Conservation (phyloP, 2,888 invertebrate genomes). For the Andrena flavipes region DNA sequence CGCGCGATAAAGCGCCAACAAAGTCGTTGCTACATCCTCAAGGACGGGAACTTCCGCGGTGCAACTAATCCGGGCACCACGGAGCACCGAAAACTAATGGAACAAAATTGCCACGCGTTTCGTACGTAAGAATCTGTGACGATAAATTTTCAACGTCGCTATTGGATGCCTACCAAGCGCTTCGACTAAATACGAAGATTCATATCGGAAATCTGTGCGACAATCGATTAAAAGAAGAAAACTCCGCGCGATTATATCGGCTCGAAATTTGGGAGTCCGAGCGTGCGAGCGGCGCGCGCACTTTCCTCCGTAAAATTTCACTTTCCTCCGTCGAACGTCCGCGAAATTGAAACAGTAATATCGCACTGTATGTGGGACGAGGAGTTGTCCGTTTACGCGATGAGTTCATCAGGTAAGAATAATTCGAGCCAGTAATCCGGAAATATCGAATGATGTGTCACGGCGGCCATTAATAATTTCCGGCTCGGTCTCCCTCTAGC, state of each 20-base stretch:
- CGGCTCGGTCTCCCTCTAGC: conserved; percentile 8
- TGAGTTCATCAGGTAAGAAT: conserved; percentile 23
- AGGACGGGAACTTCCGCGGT: not conserved
- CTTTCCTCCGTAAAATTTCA: too few relatives aligned
- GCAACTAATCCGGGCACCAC: not conserved
- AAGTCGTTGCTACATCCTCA: conserved; percentile 4
- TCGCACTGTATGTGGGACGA: not conserved
- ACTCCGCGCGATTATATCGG: too few relatives aligned
- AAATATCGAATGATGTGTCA: conserved; percentile 46
- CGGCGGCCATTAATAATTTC: conserved; percentile 57
- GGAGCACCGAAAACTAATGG: too few relatives aligned
- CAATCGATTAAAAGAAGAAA: too few relatives aligned
- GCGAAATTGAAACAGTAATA: not conserved
- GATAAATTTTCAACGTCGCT: too few relatives aligned
- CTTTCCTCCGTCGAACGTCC: not conserved
- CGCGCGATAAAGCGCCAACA: not conserved
- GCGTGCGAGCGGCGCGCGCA: too few relatives aligned
- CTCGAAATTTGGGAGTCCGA: too few relatives aligned
- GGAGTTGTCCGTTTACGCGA: not conserved
- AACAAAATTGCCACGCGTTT: too few relatives aligned
- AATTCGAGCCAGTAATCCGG: conserved; percentile 27
- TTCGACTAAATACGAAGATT: too few relatives aligned
- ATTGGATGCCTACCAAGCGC: too few relatives aligned
- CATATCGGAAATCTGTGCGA: too few relatives aligned
- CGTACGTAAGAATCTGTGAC: too few relatives aligned